Base-by-base conservation (phyloP, 2,888 invertebrate genomes). In the Drosophila nigricruria region DNA sequence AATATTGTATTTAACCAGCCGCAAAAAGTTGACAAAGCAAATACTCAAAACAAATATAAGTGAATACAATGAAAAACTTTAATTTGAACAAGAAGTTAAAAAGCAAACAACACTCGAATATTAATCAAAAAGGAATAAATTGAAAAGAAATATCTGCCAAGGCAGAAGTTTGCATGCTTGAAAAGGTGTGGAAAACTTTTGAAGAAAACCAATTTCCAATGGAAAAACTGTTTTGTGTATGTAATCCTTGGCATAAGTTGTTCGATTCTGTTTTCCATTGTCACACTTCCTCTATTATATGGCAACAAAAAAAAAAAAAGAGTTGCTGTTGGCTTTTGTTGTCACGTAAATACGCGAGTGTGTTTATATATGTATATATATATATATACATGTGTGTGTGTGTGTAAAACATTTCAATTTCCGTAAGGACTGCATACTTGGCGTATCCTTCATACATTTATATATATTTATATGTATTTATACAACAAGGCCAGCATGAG, bases 331-430 rank as follows among this genome's bases (percentile, higher is more conserved):
- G 62, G 61, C 73, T 77, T 82, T 88, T 85, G 81, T 85, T 80
- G 77, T 66, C 69, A 61, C 70, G 71, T 71, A 81, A 88, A 81
- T 83, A 80, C 73, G 12, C 40, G 38, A 23, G 38, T 40, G 25
- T 25, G 16, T 12, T 10, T 49, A 6, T 30, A 12, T 32, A 23
- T 30, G 18, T 32, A 10, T 18, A 5, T n/a, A n/a, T 49, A 6
- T 30, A 12, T 32, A 23, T 30, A n/a, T 32, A 10, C 16, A 5
- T 18, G 20, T 38, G 9, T 30, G 32, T 32, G 32, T 32, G 10
- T 73, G 61, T 78, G 65, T 69, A 61, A 67, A 79, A 87, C 84
- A 86, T 86, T 89, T 86, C 77, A 86, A 86, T 86, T 89, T 86
- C 89, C 87, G 81, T 58, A 70, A 73, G 70, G 63, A 54, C 59